phyloP scores from a whole-genome alignment of 2,113 vertebrate species.

The Ptychochromis oligacanthus region DNA sequence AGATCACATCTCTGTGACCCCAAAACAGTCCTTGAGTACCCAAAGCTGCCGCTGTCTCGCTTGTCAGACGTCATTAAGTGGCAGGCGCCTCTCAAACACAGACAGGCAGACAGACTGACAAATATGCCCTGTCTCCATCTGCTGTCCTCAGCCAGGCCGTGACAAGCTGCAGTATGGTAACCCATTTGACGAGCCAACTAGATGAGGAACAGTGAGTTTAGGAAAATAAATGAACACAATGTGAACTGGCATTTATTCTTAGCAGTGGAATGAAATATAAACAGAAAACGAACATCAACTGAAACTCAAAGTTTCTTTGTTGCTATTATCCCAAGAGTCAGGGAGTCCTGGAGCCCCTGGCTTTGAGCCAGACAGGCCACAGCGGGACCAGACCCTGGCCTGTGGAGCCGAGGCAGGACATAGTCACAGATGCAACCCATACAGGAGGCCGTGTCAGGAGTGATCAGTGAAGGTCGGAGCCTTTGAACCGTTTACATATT shows the following conservation, averaged over 20 bases:
- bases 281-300: slow-evolving; percentile 29
- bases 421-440: slow-evolving; percentile 53
- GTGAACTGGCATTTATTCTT: slow-evolving; percentile 12
- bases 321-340: slow-evolving; percentile 6
- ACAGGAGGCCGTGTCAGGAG: slow-evolving; percentile 64
- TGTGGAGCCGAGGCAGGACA: slow-evolving; percentile 54
- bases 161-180: slow-evolving; percentile 1
- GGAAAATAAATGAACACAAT: background rate
- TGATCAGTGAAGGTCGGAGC: slow-evolving; percentile 63
- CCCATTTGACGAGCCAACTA: slow-evolving; percentile 1
- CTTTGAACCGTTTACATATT: slow-evolving; percentile 49
- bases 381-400: slow-evolving; percentile 44
- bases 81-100: slow-evolving; percentile 64
- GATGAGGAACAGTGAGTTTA: background rate
- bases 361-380: slow-evolving; percentile 54
- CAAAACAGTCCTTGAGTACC: slow-evolving; percentile 68
- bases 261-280: background rate
- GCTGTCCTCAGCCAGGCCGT: slow-evolving; percentile 7
- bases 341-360: slow-evolving; percentile 42
- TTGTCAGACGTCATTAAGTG: slow-evolving; percentile 72
- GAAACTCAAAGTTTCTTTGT: slow-evolving; percentile 33
- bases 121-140: slow-evolving; percentile 35
- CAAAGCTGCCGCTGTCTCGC: slow-evolving; percentile 62
- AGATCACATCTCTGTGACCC: slow-evolving; percentile 72
- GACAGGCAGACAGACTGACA: slow-evolving; percentile 57